Conservation (phyloP, 2,797 vertebrate species). For the Xiphorhynchus erythropygius region DNA sequence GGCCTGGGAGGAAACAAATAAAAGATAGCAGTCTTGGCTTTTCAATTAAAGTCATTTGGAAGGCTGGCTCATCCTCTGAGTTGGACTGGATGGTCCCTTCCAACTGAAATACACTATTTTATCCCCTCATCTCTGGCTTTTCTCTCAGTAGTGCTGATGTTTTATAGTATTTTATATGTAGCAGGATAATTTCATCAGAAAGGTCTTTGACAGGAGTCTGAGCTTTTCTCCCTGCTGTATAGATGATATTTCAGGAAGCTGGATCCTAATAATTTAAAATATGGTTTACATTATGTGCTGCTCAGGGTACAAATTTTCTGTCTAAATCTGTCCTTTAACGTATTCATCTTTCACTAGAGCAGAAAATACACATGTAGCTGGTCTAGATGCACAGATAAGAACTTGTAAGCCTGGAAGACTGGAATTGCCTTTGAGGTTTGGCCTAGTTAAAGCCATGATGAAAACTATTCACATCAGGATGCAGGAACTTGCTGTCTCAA, state of each 20-base stretch:
- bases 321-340: background rate
- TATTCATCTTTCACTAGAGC: background rate
- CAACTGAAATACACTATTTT: background rate
- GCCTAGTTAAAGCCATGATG: background rate
- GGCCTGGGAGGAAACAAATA: background rate
- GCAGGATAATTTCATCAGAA: background rate
- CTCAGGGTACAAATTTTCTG: background rate
- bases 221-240: background rate
- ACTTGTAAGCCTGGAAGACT: background rate
- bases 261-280: background rate
- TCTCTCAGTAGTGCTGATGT: background rate
- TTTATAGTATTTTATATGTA: background rate
- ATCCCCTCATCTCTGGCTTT: background rate
- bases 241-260: background rate
- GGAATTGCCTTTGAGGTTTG: conserved; percentile 12
- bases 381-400: background rate
- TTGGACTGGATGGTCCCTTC: background rate
- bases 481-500: background rate
- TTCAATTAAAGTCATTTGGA: background rate
- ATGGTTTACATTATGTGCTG: background rate
- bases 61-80: background rate
- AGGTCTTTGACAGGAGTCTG: background rate
- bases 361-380: background rate
- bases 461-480: conserved; percentile 12
- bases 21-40: background rate